Evolutionary conservation across 2,113 vertebrate genomes (phyloP).

Genomic region (Riparia riparia): DNA sequence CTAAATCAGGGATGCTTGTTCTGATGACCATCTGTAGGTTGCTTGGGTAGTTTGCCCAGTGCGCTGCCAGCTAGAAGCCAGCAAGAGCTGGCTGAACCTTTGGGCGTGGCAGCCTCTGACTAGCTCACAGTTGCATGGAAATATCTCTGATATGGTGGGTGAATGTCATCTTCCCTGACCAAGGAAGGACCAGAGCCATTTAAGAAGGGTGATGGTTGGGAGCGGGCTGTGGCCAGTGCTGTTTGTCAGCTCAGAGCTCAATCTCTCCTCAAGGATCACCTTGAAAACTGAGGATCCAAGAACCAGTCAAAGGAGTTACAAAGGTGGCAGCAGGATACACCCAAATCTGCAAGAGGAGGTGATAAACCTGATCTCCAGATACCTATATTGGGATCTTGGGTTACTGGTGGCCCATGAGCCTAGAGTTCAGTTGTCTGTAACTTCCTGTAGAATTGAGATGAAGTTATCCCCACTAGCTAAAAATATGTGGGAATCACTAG

Average conservation of each 20-base stretch:
- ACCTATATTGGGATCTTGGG: not conserved
- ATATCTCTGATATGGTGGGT: not conserved
- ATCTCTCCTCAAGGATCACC: not conserved
- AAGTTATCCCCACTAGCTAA: not conserved
- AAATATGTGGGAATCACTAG: not conserved
- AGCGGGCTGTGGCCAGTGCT: not conserved
- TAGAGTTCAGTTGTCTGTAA: not conserved
- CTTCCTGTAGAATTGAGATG: not conserved
- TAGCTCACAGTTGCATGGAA: not conserved
- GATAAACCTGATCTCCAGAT: not conserved
- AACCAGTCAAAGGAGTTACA: not conserved
- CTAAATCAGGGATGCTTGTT: not conserved
- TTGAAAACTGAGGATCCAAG: not conserved
- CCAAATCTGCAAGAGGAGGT: not conserved
- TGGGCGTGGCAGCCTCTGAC: not conserved
- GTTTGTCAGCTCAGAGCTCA: not conserved
- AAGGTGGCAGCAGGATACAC: not conserved
- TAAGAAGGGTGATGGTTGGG: rapidly evolving
- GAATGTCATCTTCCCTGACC: not conserved
- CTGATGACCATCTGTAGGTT: rapidly evolving
- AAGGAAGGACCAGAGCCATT: not conserved
- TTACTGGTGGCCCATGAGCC: not conserved
- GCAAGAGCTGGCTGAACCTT: rapidly evolving
- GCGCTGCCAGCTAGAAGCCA: not conserved
- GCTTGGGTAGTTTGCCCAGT: not conserved